A percentile compares a stretch with the other conserved stretches of the same genome.
Evolutionary conservation across 2,888 invertebrate species (phyloP).

Genomic region (Mimachlamys varia): DNA sequence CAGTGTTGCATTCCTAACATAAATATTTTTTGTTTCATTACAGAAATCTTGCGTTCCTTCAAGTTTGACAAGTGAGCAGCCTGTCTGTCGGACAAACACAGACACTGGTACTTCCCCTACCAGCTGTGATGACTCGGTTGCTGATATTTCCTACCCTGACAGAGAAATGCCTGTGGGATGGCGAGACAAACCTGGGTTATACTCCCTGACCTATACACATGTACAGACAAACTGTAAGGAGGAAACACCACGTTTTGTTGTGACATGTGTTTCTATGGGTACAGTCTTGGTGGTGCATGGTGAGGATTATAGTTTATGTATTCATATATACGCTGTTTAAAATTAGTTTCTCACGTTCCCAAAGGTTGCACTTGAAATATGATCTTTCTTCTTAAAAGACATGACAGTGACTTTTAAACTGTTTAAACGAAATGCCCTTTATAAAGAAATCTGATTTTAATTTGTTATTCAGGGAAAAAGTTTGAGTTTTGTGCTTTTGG

Average conservation of each 20-base stretch:
- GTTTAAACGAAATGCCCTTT: too few species aligned
- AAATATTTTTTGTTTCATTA: background rate
- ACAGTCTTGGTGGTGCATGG: background rate
- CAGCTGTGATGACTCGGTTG: background rate
- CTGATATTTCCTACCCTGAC: background rate
- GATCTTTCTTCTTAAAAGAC: too few species aligned
- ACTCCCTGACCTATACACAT: background rate
- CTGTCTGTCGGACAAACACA: background rate
- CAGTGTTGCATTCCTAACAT: too few species aligned
- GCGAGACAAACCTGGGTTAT: background rate
- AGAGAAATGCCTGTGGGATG: conserved; percentile 1
- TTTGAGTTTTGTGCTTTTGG: too few species aligned
- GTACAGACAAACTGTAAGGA: background rate
- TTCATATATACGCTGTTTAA: background rate
- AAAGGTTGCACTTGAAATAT: too few species aligned
- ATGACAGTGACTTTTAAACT: too few species aligned
- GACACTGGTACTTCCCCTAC: background rate
- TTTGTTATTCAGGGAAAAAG: too few species aligned
- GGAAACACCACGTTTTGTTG: background rate
- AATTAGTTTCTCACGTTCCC: background rate
- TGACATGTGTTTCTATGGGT: background rate
- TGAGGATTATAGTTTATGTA: background rate
- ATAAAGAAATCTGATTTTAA: too few species aligned
- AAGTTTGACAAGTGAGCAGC: background rate
- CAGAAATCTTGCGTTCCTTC: background rate